A percentile compares a stretch with the other conserved stretches of the same genome.
phyloP scores from a whole-genome alignment of 2,888 invertebrate species.

The Drosophila recens region DNA sequence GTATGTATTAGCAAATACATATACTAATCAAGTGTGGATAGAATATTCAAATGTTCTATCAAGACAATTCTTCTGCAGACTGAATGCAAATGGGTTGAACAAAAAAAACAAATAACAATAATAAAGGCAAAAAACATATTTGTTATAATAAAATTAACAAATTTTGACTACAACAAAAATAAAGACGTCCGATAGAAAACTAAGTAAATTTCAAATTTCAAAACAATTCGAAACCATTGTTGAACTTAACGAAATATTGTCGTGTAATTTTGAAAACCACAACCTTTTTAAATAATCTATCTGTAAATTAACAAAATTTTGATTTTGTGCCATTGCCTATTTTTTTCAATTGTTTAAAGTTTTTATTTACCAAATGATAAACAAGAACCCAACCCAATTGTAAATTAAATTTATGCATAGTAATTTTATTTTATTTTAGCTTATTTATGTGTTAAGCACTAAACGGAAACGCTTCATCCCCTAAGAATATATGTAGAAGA shows the following conservation, averaged over 20 bases:
- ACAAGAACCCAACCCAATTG: slow-evolving; percentile 32
- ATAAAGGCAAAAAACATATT: slow-evolving; percentile 22
- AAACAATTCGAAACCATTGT: slow-evolving; percentile 12
- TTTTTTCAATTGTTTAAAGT: slow-evolving; percentile 7
- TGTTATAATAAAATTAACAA: slow-evolving; percentile 18
- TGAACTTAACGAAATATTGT: slow-evolving; percentile 6
- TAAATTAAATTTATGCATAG: slow-evolving; percentile 35
- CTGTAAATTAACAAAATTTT: slow-evolving; percentile 19
- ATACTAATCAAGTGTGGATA: slow-evolving; percentile 8
- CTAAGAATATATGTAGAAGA: slow-evolving; percentile 48
- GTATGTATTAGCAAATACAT: slow-evolving; percentile 2
- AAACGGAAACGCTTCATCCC: slow-evolving; percentile 54
- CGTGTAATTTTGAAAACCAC: slow-evolving; percentile 18
- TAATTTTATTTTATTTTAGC: slow-evolving; percentile 43
- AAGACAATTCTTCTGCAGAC: slow-evolving; percentile 25
- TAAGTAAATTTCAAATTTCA: slow-evolving; percentile 45
- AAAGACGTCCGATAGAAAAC: slow-evolving; percentile 53
- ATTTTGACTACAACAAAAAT: slow-evolving; percentile 24
- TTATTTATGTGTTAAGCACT: slow-evolving; percentile 35
- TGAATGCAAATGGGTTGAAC: slow-evolving; percentile 39
- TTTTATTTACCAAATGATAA: slow-evolving; percentile 16
- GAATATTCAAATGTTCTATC: slow-evolving; percentile 21
- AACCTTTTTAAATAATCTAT: slow-evolving; percentile 9
- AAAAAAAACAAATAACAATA: background rate
- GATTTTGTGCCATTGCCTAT: slow-evolving; percentile 43